Evolutionary conservation across 2,888 invertebrate species (phyloP).

Genomic region (Drosophila macrospina): DNA sequence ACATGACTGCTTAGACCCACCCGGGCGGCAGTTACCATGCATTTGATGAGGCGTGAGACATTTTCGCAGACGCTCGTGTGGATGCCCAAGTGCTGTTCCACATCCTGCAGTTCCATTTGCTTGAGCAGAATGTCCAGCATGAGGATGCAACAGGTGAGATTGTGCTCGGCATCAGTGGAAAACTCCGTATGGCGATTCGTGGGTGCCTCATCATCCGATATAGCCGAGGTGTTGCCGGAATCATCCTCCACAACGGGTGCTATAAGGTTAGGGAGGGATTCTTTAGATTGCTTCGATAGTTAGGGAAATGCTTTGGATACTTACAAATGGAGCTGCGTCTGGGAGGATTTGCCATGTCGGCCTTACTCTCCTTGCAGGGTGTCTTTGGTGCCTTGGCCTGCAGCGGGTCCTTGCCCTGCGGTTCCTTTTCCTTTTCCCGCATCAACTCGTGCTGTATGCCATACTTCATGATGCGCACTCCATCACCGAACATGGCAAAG

Average conservation of each 20-base stretch:
- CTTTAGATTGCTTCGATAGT: neutral
- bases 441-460: constrained; percentile 85
- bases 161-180: constrained; percentile 90
- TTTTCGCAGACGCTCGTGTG: constrained; percentile 91
- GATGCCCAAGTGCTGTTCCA: constrained; percentile 92
- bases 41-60: constrained; percentile 90
- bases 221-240: constrained; percentile 89
- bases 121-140: constrained; percentile 98
- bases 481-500: constrained; percentile 95
- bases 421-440: constrained; percentile 84
- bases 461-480: constrained; percentile 90
- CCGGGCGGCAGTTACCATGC: constrained; percentile 91
- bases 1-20: constrained; percentile 88
- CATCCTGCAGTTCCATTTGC: constrained; percentile 96
- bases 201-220: constrained; percentile 89
- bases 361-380: constrained; percentile 83
- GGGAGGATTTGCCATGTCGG: constrained; percentile 83
- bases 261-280: constrained; percentile 58
- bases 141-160: constrained; percentile 97
- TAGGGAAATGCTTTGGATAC: constrained; percentile 47
- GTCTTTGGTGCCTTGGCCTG: constrained; percentile 77
- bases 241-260: constrained; percentile 90
- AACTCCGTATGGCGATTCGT: constrained; percentile 89
- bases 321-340: constrained; percentile 87
- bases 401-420: constrained; percentile 45